Evolutionary conservation across 2,797 vertebrate genomes (phyloP), one percentile per base, ranked within the genome.

Genomic region (Crenuchus spilurus): DNA sequence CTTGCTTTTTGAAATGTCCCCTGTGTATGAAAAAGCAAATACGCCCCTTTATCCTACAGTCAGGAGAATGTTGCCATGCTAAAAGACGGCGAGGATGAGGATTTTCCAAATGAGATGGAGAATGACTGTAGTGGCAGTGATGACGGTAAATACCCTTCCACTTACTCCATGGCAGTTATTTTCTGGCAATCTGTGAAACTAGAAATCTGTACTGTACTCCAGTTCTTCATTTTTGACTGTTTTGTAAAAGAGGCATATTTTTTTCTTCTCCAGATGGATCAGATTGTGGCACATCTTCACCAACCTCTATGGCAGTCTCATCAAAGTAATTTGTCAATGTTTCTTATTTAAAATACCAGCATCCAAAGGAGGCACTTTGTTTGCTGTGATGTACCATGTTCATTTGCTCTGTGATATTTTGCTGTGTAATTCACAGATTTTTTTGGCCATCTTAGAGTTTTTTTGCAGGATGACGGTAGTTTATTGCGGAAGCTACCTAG

Each of bases 41-140:
- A 41, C 31, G n/a, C 18, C 16, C 35, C 20, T 5, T 60, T 26
- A 37, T 71, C 16, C 64, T 37, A 57, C 77, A 93, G 92, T 6
- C 75, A 55, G n/a, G 84, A 86, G 10, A 69, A 52, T 26, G 76
- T 75, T 65, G 74, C 58, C 0, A 79, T 87, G 81, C 84, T 86
- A 42, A 74, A 78, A 22, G 89, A 87, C 5, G 82, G 51, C 63
- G 77, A 37, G 0, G 94, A 96, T 75, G 95, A 97, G 77, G 95
- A 96, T 71, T 85, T 95, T 68, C 87, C 89, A 4, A 93, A 94
- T 72, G 91, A 92, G 65, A 73, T 95, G 80, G 94, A 95, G 0
- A 93, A 92, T 20, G 85, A 76, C 83, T 94, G 90, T 70, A 92
- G 93, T 60, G 92, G 92, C 6, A 92, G 92, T 0, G 88, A 90